phyloP scores from a whole-genome alignment of 2,113 vertebrate species.

The Ceuthmochares aereus region DNA sequence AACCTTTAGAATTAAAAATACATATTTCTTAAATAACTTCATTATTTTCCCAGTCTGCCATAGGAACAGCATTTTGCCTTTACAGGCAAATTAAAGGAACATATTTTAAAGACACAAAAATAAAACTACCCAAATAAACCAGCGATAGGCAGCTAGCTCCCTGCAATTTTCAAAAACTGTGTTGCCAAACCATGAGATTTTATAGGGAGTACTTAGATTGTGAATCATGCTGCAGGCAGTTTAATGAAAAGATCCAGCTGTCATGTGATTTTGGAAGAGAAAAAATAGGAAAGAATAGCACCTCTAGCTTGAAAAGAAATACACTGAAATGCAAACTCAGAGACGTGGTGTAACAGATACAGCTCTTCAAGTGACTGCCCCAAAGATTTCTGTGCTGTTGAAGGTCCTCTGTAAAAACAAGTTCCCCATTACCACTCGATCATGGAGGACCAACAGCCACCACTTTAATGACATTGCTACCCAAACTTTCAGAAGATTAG shows the following conservation, averaged over 20 bases:
- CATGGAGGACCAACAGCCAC: background rate
- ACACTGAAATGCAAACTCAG: background rate
- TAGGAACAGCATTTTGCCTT: background rate
- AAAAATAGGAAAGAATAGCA: background rate
- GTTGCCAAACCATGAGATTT: conserved; percentile 33
- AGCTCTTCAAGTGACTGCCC: background rate
- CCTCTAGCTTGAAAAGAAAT: background rate
- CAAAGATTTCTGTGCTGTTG: background rate
- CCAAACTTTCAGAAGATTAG: background rate
- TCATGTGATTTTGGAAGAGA: conserved; percentile 17
- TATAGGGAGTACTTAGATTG: conserved; percentile 25
- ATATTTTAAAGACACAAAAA: conserved; percentile 32
- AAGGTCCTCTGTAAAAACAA: background rate
- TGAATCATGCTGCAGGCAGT: conserved; percentile 2
- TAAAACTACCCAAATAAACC: conserved; percentile 46
- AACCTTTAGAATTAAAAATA: background rate
- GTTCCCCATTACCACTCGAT: background rate
- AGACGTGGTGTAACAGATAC: background rate
- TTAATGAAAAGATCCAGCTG: conserved; percentile 47
- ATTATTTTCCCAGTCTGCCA: background rate
- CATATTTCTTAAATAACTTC: background rate
- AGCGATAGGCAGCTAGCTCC: background rate
- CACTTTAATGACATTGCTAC: background rate
- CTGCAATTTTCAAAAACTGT: conserved; percentile 23
- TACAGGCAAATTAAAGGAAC: conserved; percentile 27